These are phyloP conservation scores for Arctocebus calabarensis DNA, from an alignment of 2,797 vertebrate species.

Conservation along the genomic window DNA sequence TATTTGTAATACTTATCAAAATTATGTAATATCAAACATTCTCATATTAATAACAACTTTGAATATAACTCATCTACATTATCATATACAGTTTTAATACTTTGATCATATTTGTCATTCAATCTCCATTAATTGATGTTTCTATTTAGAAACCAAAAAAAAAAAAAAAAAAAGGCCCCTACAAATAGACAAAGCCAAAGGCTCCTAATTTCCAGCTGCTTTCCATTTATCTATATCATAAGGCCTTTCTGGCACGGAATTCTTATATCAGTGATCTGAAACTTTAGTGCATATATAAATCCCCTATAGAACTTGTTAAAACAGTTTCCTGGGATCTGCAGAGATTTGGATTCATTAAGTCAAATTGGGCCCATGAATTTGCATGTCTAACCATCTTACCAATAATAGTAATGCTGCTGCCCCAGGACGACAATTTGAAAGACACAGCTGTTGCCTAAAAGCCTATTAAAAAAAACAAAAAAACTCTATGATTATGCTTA, in stretches of 20 bases:
- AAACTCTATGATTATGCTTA: neutral
- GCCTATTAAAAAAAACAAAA: neutral
- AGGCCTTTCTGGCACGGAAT: neutral
- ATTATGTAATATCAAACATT: neutral
- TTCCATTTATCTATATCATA: constrained; percentile 46
- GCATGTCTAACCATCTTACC: constrained; percentile 45
- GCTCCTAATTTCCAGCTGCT: constrained; percentile 50
- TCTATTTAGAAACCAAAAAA: neutral
- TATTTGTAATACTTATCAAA: constrained; percentile 17
- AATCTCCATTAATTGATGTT: neutral
- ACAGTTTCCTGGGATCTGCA: constrained; percentile 8
- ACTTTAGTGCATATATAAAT: neutral
- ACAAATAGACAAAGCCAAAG: neutral
- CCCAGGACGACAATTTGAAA: neutral
- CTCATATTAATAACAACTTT: constrained; percentile 6
- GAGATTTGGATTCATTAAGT: constrained; percentile 20
- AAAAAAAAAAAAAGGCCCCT: neutral
- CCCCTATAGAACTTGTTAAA: constrained; percentile 27
- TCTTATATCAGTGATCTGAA: constrained; percentile 25
- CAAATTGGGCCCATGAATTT: neutral
- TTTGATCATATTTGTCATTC: neutral
- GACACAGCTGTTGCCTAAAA: neutral
- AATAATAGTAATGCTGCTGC: neutral
- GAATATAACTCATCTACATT: neutral
- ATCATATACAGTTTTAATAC: neutral